phyloP scores from a whole-genome alignment of 2,888 invertebrate species.

The Unio pictorum region DNA sequence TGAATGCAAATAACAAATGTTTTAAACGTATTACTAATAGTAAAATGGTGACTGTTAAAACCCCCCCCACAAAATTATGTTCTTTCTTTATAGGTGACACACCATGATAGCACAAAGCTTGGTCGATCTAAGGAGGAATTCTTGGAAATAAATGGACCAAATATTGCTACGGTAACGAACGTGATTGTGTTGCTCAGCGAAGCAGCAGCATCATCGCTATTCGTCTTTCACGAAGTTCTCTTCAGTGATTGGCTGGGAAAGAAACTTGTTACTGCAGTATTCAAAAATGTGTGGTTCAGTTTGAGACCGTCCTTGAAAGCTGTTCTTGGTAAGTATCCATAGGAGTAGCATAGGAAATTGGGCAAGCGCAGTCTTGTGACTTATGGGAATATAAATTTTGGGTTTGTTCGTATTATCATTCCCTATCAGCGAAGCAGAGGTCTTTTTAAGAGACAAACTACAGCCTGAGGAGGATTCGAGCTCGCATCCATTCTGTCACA shows the following conservation, averaged over 20 bases:
- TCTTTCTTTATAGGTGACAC: constrained; percentile 54
- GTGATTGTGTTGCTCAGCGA: constrained; percentile 67
- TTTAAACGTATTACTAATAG: not conserved
- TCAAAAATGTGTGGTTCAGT: constrained; percentile 64
- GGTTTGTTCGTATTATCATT: too few relatives aligned
- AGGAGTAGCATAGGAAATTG: too few relatives aligned
- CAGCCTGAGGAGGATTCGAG: too few relatives aligned
- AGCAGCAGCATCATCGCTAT: constrained; percentile 60
- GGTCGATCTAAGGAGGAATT: constrained; percentile 69
- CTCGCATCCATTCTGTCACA: too few relatives aligned
- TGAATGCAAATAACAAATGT: too few relatives aligned
- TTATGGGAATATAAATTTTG: too few relatives aligned
- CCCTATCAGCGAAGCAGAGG: too few relatives aligned
- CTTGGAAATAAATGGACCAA: constrained; percentile 64
- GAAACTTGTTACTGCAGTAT: constrained; percentile 66
- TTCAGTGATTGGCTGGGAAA: constrained; percentile 70
- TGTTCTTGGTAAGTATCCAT: constrained; percentile 58
- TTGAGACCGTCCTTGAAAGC: constrained; percentile 64
- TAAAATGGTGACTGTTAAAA: not conserved
- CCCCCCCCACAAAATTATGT: not conserved
- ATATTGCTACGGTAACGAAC: constrained; percentile 60
- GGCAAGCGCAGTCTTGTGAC: too few relatives aligned
- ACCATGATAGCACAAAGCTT: constrained; percentile 63
- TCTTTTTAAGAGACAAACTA: too few relatives aligned
- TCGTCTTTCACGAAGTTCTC: constrained; percentile 68